Evolutionary conservation across 2,888 invertebrate species (phyloP), one percentile per base, ranked within the genome.

Genomic region (Drosophila meridiana): DNA sequence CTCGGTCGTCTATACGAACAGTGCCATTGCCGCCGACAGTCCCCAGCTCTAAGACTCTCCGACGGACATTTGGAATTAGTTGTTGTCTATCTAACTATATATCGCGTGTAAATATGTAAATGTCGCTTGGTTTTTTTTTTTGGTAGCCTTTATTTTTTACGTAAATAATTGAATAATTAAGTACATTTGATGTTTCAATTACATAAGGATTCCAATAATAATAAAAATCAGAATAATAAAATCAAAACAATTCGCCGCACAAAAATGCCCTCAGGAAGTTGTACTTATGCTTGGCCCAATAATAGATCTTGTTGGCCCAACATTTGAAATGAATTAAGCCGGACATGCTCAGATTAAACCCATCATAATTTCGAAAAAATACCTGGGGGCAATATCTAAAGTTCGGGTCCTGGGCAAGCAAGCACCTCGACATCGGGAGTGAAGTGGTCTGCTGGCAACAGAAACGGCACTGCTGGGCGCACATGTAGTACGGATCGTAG

Each of bases 171-270:
- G 55, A 64, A 64, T 47, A 32, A 28, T 11, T 66, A 74, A 65
- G 53, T 62, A 72, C 75, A 47, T 69, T 82, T 52, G 67, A 70
- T 87, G 88, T 83, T 87, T 84, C 82, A 83, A 84, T 76, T 78
- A 68, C 73, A 68, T 74, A 59, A 67, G 76, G 82, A 83, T 86
- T 69, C 74, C 53, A 69, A 75, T 57, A 74, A 73, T 57, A 74
- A 73, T 70, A 59, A 52, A 68, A 64, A 58, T 30, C 28, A 50
- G 48, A 69, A n/a, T 13, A 63, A 65, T 36, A 2, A 56, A 56
- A 30, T 30, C 0, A 14, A 32, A n/a, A 4, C 20, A 30, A 26
- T 42, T 61, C 38, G 36, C 1, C n/a, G 20, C n/a, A 14, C 4
- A 38, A n/a, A n/a, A 38, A 42, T 9, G 7, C 3, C 2, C 11